Base-by-base conservation (phyloP, 2,797 vertebrate species). In the Ctenopoma kingsleyae region DNA sequence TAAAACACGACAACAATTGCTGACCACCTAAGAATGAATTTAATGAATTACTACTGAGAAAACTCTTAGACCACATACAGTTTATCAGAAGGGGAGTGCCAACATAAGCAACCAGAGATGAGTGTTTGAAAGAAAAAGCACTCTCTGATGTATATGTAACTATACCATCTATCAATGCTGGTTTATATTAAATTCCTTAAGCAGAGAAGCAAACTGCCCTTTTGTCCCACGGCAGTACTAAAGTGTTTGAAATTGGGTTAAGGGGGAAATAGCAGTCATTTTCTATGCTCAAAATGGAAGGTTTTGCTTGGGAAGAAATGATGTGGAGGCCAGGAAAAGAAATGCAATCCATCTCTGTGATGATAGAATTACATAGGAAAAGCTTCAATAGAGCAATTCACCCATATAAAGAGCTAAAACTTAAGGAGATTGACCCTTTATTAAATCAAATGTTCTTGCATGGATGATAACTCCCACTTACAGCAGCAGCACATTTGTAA, bases 171-270 rank as follows among this genome's bases (percentile, higher is more conserved):
- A 83, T 87, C 88, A 90, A 71, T 81, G 69, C 63, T 67, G 83
- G 69, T 67, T 89, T 82, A 83, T 88, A 92, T 93, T 91, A 89
- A 92, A 93, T 92, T 91, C 83, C 67, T 85, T 89, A 89, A 90
- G 84, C 85, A 87, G 81, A 55, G 41, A 90, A 73, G 84, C 76
- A 91, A 92, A 87, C 83, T 89, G 87, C 81, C 87, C 79, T 87
- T 90, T 92, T 84, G 83, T 93, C 91, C 90, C 90, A 81, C 85
- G 86, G 87, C 83, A 88, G 77, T 78, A 69, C 85, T 93, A 89
- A 94, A 94, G 92, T 91, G 92, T 92, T 92, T 90, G 68, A 88
- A 94, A 95, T 94, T 93, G 88, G 83, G 91, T 95, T 95, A 93
- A 90, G 87, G 84, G 87, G 90, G 92, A 93, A 92, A 94, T 91